A percentile compares a stretch with the other conserved stretches of the same genome.
These are phyloP conservation scores for Amyelois transitella DNA, from an alignment of 1,140 invertebrate species.

Conservation along the genomic window DNA sequence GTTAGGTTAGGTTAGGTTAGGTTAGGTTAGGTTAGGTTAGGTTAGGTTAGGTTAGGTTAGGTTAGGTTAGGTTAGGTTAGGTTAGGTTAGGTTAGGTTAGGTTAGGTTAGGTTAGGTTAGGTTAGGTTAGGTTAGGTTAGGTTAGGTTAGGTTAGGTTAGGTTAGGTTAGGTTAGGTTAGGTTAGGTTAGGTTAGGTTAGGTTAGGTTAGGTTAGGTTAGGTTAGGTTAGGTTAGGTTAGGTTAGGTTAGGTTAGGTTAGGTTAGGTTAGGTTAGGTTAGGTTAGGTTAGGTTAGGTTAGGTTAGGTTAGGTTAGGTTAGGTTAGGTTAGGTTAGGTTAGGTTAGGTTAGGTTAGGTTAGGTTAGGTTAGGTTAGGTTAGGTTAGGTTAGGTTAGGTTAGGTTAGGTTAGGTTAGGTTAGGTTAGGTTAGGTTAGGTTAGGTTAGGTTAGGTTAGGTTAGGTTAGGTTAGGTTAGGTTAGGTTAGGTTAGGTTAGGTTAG, in stretches of 20 bases:
- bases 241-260: no score
- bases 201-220: no score
- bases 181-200: no score
- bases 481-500: conserved; percentile 9
- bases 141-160: no score
- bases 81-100: conserved; percentile 25
- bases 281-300: conserved; percentile 12
- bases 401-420: no score
- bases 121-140: conserved; percentile 22
- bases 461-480: conserved; percentile 12
- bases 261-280: conserved; percentile 13
- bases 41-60: no score
- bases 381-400: background rate
- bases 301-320: background rate
- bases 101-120: conserved; percentile 25
- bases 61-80: no score
- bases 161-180: no score
- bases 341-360: conserved; percentile 10
- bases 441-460: conserved; percentile 19
- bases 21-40: no score
- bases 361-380: conserved; percentile 21
- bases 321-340: no score
- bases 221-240: no score
- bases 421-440: conserved; percentile 13
- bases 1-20: conserved; percentile 27